phyloP scores from a whole-genome alignment of 2,888 invertebrate genomes.

The Cerastis rubricosa region DNA sequence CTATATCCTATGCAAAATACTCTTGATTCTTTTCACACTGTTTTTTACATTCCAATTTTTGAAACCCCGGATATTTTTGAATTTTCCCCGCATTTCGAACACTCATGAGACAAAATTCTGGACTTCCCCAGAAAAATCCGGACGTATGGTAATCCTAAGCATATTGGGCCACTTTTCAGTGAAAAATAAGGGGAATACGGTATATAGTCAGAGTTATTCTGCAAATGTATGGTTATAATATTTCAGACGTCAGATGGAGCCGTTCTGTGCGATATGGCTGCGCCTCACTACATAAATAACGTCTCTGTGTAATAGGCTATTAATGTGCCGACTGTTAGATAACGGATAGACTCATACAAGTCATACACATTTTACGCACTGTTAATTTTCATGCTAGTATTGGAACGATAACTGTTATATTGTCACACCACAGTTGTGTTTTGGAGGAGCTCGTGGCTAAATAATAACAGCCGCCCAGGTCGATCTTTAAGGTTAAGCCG shows the following conservation, averaged over 20 bases:
- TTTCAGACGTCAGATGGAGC: constrained; percentile 65
- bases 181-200: constrained; percentile 16
- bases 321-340: constrained; percentile 53
- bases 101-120: neutral
- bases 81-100: neutral
- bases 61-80: neutral
- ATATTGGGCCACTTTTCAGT: constrained; percentile 17
- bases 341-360: constrained; percentile 27
- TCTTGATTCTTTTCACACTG: neutral
- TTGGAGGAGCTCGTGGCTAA: too few relatives aligned
- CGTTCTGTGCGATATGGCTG: constrained; percentile 44
- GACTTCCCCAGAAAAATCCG: neutral
- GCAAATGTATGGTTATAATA: constrained; percentile 64
- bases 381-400: constrained; percentile 18
- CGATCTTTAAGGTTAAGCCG: too few relatives aligned
- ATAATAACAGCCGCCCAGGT: too few relatives aligned
- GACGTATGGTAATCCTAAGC: neutral
- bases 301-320: constrained; percentile 60
- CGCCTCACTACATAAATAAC: constrained; percentile 60
- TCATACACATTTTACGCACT: constrained; percentile 11
- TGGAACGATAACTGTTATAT: neutral
- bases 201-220: constrained; percentile 39
- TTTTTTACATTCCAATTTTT: neutral
- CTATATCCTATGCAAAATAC: neutral
- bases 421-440: neutral